Evolutionary conservation across 2,113 vertebrate species (phyloP), one percentile per base, ranked within the genome.

Genomic region (Pomatorhinus ruficollis): DNA sequence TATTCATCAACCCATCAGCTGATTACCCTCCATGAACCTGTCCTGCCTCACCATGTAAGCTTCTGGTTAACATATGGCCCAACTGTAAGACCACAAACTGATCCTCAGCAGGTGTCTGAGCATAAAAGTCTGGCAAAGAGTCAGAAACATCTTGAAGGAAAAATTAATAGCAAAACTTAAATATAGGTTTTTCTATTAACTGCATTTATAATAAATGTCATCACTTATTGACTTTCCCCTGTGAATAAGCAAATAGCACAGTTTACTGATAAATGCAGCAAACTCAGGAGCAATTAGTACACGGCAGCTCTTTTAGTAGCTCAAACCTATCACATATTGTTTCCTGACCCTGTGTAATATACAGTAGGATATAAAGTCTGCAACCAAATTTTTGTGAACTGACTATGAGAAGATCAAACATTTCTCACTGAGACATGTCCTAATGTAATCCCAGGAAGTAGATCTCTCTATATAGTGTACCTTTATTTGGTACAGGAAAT

Each of bases 401-500:
- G 64, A 81, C 76, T 95, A 82, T 78, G 61, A 89, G 79, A 78
- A 91, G 75, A 91, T 90, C 75, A 94, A 94, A 79, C 66, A 80
- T 59, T 87, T 94, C 49, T 90, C 66, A 54, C 78, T 59, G 50
- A 68, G 33, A 94, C 45, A 61, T 88, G 79, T 94, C 75, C 63
- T 79, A 88, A 76, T 80, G 66, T 66, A 94, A 94, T 63, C 50
- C 76, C 47, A 63, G 49, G 37, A 89, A 82, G 47, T 80, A 81
- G 12, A 15, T 87, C 15, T 74, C 83, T 37, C 8, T 53, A 89
- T 75, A 49, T 21, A 84, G 11, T 21, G 35, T 72, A 76, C 50
- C n/a, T 80, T 94, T 89, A 57, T 78, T 79, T 87, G 69, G 88
- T 78, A 86, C 40, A 54, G 78, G 50, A 96, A 96, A 91, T 91